phyloP scores from a whole-genome alignment of 2,797 vertebrate species.

The Rhyacichthys aspro region DNA sequence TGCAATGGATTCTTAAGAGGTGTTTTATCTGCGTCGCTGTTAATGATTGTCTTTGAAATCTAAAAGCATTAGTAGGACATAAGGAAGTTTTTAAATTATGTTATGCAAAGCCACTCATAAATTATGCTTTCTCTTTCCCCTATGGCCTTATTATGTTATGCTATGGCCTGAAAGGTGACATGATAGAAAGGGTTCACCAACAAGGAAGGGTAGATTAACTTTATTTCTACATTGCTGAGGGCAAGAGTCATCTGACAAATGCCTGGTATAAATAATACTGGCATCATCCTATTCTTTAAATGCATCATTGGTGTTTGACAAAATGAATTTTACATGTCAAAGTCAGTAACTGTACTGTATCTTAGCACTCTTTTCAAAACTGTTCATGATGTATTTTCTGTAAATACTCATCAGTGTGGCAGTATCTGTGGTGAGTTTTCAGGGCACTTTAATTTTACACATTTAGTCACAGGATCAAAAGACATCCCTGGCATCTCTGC shows the following conservation, averaged over 20 bases:
- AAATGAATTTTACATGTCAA: no score
- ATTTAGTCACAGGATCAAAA: constrained; percentile 5
- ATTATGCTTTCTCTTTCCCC: constrained; percentile 17
- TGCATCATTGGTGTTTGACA: no score
- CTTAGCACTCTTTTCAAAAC: no score
- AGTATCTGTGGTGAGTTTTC: constrained; percentile 29
- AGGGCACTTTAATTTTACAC: constrained; percentile 33
- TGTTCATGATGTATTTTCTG: constrained; percentile 20
- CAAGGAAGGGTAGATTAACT: no score
- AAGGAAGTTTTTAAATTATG: constrained; percentile 23
- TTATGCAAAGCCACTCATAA: constrained; percentile 10
- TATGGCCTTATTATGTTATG: constrained; percentile 51
- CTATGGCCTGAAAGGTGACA: no score
- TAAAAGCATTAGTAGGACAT: constrained; percentile 45
- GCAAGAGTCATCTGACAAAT: no score
- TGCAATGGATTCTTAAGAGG: constrained; percentile 84
- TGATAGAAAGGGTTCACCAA: no score
- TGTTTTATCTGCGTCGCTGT: constrained; percentile 60
- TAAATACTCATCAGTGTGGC: constrained; percentile 41
- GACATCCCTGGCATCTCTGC: constrained; percentile 3
- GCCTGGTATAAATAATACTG: no score
- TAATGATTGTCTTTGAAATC: constrained; percentile 60
- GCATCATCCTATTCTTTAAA: no score
- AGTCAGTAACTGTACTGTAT: no score
- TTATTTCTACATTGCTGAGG: no score